Conservation (phyloP, 2,113 vertebrate species). For the Ptilonorhynchus violaceus region DNA sequence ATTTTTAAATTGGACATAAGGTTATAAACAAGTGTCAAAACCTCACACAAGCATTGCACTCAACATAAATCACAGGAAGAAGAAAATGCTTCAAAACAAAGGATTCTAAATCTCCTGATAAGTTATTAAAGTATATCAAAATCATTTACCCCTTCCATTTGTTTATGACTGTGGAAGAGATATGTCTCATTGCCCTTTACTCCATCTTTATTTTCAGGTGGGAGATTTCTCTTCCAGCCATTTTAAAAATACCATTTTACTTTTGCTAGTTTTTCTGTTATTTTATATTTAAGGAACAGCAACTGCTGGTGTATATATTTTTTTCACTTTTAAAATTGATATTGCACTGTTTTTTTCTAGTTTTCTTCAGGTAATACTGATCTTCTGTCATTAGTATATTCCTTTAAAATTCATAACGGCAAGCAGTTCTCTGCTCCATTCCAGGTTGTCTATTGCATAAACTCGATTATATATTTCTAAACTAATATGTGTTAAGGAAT, state of each 20-base stretch:
- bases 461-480: not conserved
- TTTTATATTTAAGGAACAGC: not conserved
- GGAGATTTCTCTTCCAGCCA: not conserved
- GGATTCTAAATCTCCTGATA: not conserved
- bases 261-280: not conserved
- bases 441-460: not conserved
- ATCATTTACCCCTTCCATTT: not conserved
- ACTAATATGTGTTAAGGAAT: not conserved
- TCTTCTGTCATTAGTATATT: not conserved
- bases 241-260: not conserved
- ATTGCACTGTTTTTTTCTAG: not conserved
- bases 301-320: not conserved
- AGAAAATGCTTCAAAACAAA: not conserved
- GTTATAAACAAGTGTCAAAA: not conserved
- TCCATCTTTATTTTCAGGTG: not conserved
- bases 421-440: not conserved
- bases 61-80: not conserved
- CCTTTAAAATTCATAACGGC: not conserved
- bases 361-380: not conserved
- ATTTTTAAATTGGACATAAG: not conserved
- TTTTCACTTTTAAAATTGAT: not conserved
- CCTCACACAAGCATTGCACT: not conserved
- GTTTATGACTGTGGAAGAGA: not conserved
- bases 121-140: not conserved
- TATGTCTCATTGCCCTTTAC: not conserved